Conservation (phyloP, 2,113 vertebrate species). For the Cepphus grylle region DNA sequence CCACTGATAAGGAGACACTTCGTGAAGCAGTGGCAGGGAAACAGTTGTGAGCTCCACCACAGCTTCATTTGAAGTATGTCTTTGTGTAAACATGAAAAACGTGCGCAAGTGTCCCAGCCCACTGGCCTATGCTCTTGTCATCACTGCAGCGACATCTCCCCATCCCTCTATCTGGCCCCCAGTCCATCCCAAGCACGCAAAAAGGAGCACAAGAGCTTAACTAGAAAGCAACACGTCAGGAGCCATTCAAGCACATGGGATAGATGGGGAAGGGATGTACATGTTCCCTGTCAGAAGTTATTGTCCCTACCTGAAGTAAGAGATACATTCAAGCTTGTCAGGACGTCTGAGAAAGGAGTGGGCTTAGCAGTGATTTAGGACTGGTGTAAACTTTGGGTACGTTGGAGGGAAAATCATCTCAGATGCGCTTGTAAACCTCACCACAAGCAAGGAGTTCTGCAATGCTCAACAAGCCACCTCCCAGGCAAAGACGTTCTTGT, state of each 20-base stretch:
- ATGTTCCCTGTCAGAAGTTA: background rate
- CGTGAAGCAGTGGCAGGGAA: background rate
- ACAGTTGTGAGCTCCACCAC: background rate
- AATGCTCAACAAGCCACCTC: background rate
- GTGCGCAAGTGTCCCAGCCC: background rate
- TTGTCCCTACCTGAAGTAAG: background rate
- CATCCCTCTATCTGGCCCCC: background rate
- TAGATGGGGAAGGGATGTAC: background rate
- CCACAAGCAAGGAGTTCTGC: background rate
- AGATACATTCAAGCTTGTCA: background rate
- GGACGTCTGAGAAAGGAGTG: background rate
- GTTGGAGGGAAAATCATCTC: background rate
- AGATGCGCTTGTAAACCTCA: background rate
- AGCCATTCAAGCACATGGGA: background rate
- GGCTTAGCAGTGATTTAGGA: background rate
- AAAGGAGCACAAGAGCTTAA: background rate
- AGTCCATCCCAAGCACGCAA: background rate
- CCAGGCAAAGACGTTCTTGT: background rate
- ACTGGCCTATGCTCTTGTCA: background rate
- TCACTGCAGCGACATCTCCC: background rate
- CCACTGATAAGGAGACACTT: background rate
- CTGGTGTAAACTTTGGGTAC: background rate
- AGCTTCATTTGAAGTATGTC: background rate
- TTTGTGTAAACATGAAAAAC: rapidly evolving
- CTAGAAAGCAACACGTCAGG: rapidly evolving